Conservation (phyloP, 2,113 vertebrate genomes). For the Spea bombifrons region DNA sequence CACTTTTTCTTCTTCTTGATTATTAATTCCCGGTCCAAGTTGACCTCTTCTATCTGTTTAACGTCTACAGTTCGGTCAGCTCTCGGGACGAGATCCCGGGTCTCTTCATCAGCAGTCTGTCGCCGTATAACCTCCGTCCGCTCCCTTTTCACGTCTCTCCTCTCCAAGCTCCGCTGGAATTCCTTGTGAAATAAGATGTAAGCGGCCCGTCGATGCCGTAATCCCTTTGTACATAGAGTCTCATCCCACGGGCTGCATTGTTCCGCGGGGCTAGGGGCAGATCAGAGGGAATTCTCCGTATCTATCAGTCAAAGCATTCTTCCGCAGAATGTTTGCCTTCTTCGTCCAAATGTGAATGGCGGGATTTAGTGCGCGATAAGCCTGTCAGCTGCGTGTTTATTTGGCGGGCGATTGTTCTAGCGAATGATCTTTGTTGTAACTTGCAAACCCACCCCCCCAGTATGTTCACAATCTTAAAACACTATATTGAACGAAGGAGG, state of each 20-base stretch:
- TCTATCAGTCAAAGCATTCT: slow-evolving; percentile 36
- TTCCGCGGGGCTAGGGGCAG: slow-evolving; percentile 35
- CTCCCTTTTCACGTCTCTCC: slow-evolving; percentile 26
- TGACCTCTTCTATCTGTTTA: too few relatives aligned
- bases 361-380: slow-evolving; percentile 6
- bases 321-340: slow-evolving; percentile 35
- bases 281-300: slow-evolving; percentile 26
- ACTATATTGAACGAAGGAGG: too few relatives aligned
- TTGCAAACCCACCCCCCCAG: slow-evolving; percentile 6
- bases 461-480: too few relatives aligned
- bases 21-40: too few relatives aligned
- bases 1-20: too few relatives aligned
- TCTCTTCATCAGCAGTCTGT: too few relatives aligned
- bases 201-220: slow-evolving; percentile 50
- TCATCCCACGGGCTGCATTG: slow-evolving; percentile 43
- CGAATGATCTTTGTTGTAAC: slow-evolving; percentile 20
- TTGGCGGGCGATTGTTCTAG: slow-evolving; percentile 22
- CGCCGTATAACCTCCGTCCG: neutral
- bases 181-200: slow-evolving; percentile 50
- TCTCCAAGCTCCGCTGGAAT: slow-evolving; percentile 45
- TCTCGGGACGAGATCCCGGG: too few relatives aligned
- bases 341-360: slow-evolving; percentile 32
- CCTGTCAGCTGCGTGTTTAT: slow-evolving; percentile 18
- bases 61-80: too few relatives aligned
- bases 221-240: slow-evolving; percentile 52